These are phyloP conservation scores for Subanguina moxae DNA, from an alignment of 1,140 invertebrate genomes.

Conservation along the genomic window DNA sequence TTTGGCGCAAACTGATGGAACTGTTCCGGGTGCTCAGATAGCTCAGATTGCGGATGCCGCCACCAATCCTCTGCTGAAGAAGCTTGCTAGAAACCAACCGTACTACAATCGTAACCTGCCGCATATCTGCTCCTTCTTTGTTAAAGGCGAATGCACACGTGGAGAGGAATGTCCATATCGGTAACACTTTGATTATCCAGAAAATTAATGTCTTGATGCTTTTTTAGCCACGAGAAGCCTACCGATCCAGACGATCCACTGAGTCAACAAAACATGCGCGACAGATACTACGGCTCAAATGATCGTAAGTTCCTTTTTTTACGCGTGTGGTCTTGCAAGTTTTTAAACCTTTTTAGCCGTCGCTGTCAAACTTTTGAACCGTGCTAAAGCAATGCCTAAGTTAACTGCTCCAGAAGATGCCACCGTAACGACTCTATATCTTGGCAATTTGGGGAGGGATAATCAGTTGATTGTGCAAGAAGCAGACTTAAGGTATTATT, in stretches of 20 bases:
- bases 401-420: constrained; percentile 90
- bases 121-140: constrained; percentile 99
- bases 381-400: constrained; percentile 84
- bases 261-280: constrained; percentile 98
- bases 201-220: too few species aligned
- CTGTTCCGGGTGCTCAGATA: constrained; percentile 61
- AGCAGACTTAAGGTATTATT: constrained; percentile 75
- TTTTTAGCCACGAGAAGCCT: constrained; percentile 85
- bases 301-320: constrained; percentile 71
- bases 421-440: constrained; percentile 89
- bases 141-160: constrained; percentile 96
- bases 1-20: constrained; percentile 64
- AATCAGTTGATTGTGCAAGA: constrained; percentile 70
- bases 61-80: constrained; percentile 77
- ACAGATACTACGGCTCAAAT: constrained; percentile 93
- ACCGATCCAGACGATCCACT: constrained; percentile 98
- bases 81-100: constrained; percentile 89
- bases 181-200: constrained; percentile 39
- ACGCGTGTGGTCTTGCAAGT: too few species aligned
- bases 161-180: constrained; percentile 97
- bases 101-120: constrained; percentile 98
- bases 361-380: constrained; percentile 89
- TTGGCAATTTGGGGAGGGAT: constrained; percentile 80
- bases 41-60: constrained; percentile 62
- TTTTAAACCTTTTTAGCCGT: constrained; percentile 26